Conservation (phyloP, 2,113 vertebrate genomes). For the Hystrix brachyura region DNA sequence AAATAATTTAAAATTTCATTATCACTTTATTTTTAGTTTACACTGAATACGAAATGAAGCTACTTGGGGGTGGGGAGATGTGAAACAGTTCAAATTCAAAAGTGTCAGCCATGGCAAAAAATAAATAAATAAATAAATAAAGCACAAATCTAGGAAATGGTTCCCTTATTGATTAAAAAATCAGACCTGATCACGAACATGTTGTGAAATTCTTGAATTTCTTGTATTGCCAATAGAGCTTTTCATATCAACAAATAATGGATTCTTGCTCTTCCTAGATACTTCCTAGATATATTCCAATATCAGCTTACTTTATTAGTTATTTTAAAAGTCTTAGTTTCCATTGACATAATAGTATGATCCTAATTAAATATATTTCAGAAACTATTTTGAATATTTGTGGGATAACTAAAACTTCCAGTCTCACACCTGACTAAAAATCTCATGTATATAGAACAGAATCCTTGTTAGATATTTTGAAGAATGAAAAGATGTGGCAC, state of each 20-base stretch:
- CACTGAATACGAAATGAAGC: slow-evolving; percentile 63
- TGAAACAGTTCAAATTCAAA: slow-evolving; percentile 55
- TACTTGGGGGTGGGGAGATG: background rate
- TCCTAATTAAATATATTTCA: slow-evolving; percentile 40
- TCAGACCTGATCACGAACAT: background rate
- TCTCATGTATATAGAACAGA: slow-evolving; percentile 5
- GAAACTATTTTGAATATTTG: slow-evolving; percentile 16
- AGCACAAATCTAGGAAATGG: slow-evolving; percentile 53
- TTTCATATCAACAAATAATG: background rate
- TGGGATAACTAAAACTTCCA: background rate
- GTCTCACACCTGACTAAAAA: background rate
- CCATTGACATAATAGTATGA: background rate
- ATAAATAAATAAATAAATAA: slow-evolving; percentile 51
- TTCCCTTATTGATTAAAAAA: background rate
- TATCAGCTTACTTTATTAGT: background rate
- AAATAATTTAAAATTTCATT: slow-evolving; percentile 64
- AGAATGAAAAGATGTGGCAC: background rate
- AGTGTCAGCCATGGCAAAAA: slow-evolving; percentile 63
- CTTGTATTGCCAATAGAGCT: background rate
- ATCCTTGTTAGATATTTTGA: slow-evolving; percentile 43
- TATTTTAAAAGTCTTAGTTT: slow-evolving; percentile 1
- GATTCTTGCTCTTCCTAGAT: slow-evolving; percentile 3
- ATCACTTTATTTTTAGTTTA: slow-evolving; percentile 68
- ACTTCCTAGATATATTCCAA: background rate
- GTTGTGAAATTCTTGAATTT: too few relatives aligned